Evolutionary conservation across 2,888 invertebrate genomes (phyloP).

Genomic region (Temnothorax ravouxi): DNA sequence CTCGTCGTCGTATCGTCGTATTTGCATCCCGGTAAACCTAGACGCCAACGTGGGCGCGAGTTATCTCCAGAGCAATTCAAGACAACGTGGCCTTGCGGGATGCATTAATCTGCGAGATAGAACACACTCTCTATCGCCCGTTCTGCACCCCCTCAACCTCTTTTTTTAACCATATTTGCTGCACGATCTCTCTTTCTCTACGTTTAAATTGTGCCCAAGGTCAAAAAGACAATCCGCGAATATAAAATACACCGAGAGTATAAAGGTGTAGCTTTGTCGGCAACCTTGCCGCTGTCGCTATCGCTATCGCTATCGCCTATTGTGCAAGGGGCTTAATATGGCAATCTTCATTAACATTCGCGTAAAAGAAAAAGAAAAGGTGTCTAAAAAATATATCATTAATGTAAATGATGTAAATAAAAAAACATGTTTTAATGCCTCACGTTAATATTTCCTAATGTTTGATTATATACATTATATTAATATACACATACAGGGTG

Average conservation of each 20-base stretch:
- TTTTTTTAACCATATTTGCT: constrained; percentile 53
- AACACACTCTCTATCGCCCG: constrained; percentile 38
- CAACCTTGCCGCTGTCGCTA: no score
- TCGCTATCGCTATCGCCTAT: no score
- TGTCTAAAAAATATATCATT: not conserved
- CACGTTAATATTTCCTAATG: not conserved
- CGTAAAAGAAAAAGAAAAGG: not conserved
- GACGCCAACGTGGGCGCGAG: constrained; percentile 64
- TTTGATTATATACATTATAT: not conserved
- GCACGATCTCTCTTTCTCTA: constrained; percentile 11
- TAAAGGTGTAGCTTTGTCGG: no score
- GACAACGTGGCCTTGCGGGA: constrained; percentile 45
- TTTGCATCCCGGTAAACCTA: constrained; percentile 65
- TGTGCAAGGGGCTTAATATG: no score
- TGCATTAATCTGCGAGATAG: constrained; percentile 69
- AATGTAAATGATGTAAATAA: not conserved
- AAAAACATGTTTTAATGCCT: not conserved
- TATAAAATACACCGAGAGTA: not conserved
- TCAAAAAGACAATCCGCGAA: constrained; percentile 12
- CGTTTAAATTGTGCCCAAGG: not conserved
- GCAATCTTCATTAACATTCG: not conserved
- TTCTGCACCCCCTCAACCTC: constrained; percentile 28
- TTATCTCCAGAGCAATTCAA: constrained; percentile 69
- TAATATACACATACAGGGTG: not conserved
- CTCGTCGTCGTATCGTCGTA: constrained; percentile 44